These are phyloP conservation scores for Musca vetustissima DNA, from an alignment of 1,140 invertebrate genomes.

Conservation along the genomic window DNA sequence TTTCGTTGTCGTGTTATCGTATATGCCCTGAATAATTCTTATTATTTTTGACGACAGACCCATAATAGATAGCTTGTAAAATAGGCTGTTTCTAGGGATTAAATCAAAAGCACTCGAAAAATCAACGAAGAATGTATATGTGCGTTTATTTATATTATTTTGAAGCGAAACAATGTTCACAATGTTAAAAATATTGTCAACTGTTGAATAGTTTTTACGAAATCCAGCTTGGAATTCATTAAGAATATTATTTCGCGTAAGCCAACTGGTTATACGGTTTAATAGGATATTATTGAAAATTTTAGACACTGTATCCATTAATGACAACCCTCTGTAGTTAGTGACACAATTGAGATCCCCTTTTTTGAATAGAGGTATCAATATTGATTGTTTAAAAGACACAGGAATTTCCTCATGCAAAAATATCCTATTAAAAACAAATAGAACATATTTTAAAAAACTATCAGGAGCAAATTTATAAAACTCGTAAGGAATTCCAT, in stretches of 20 bases:
- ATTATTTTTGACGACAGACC: background rate
- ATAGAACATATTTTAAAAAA: too few species aligned
- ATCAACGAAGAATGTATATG: background rate
- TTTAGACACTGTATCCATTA: background rate
- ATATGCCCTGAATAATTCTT: background rate
- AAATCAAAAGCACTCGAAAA: background rate
- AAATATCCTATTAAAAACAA: too few species aligned
- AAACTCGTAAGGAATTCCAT: too few species aligned
- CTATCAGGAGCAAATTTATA: too few species aligned
- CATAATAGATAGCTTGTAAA: background rate
- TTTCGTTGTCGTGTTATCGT: background rate
- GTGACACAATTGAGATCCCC: too few species aligned
- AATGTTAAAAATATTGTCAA: background rate
- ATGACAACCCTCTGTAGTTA: background rate
- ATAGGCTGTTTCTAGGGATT: background rate
- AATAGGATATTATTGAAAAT: background rate
- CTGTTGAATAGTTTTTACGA: background rate
- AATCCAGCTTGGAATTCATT: background rate
- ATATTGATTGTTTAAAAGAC: too few species aligned
- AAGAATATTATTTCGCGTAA: background rate
- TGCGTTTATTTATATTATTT: background rate
- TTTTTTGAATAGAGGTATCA: too few species aligned
- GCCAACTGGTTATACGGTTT: background rate
- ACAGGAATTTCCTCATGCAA: too few species aligned
- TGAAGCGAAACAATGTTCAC: slow-evolving; percentile 3